Evolutionary conservation across 2,797 vertebrate species (phyloP).

Genomic region (Notolabrus celidotus): DNA sequence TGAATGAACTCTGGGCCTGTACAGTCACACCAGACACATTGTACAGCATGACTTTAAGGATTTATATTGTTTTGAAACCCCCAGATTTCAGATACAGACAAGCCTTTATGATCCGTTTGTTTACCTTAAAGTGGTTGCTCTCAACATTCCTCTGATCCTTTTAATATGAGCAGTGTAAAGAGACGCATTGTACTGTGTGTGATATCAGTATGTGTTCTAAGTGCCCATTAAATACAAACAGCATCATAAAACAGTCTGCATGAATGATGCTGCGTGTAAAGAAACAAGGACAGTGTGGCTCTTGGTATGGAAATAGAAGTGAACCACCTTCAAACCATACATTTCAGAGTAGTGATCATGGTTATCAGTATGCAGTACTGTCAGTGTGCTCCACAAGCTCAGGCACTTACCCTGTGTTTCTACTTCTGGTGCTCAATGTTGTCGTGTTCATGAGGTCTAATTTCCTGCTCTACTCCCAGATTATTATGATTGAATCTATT

Average conservation of each 20-base stretch:
- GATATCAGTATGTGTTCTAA: neutral
- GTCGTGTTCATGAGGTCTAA: constrained; percentile 9
- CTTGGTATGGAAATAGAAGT: constrained; percentile 19
- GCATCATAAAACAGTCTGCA: constrained; percentile 13
- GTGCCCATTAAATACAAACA: constrained; percentile 16
- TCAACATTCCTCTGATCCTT: constrained; percentile 28
- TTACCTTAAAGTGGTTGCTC: constrained; percentile 19
- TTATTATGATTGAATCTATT: neutral
- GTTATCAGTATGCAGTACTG: constrained; percentile 8
- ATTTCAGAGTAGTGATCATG: constrained; percentile 11
- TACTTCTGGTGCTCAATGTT: constrained; percentile 31
- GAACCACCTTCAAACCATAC: neutral
- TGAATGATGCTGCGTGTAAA: constrained; percentile 17
- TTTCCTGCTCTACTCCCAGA: neutral
- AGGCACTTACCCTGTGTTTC: constrained; percentile 23
- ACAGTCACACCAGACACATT: constrained; percentile 1
- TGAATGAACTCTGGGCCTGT: neutral
- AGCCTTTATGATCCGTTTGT: constrained; percentile 13
- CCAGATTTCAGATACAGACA: neutral
- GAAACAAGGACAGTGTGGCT: constrained; percentile 3
- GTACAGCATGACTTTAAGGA: neutral
- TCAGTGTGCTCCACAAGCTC: constrained; percentile 22
- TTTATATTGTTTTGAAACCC: constrained; percentile 9
- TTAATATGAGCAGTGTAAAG: constrained; percentile 1
- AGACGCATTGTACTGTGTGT: neutral